phyloP scores from a whole-genome alignment of 2,888 invertebrate species.

The Caradrina kadenii region DNA sequence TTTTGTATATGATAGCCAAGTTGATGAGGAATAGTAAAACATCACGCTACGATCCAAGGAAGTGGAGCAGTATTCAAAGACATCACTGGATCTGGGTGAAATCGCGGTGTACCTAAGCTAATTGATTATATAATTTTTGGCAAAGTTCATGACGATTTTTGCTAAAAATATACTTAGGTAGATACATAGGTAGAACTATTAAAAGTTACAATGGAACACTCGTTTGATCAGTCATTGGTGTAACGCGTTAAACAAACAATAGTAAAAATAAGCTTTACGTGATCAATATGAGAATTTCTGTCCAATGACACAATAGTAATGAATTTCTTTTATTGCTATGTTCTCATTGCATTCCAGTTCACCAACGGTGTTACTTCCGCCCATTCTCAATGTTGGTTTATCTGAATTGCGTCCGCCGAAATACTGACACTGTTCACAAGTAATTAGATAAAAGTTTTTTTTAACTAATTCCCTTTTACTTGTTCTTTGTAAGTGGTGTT shows the following conservation, averaged over 20 bases:
- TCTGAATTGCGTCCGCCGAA: constrained; percentile 51
- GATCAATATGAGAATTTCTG: constrained; percentile 57
- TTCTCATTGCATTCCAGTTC: constrained; percentile 77
- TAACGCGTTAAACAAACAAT: not conserved
- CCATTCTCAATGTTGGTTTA: constrained; percentile 59
- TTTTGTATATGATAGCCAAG: no score
- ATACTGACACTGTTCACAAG: constrained; percentile 67
- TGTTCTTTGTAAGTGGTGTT: constrained; percentile 22
- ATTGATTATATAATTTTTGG: no score
- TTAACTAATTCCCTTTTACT: constrained; percentile 52
- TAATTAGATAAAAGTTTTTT: constrained; percentile 53
- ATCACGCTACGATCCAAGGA: no score
- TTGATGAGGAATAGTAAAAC: no score
- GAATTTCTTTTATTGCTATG: constrained; percentile 72
- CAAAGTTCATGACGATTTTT: no score
- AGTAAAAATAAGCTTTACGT: constrained; percentile 18
- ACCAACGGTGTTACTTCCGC: constrained; percentile 68
- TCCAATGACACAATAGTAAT: constrained; percentile 72
- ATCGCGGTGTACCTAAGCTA: no score
- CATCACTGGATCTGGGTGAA: no score
- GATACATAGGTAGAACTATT: no score
- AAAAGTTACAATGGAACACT: no score
- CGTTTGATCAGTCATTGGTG: no score
- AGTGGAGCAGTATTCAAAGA: no score
- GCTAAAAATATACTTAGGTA: no score